These are phyloP conservation scores for Phyllostomus hastatus DNA, from an alignment of 2,113 vertebrate genomes.

Conservation along the genomic window DNA sequence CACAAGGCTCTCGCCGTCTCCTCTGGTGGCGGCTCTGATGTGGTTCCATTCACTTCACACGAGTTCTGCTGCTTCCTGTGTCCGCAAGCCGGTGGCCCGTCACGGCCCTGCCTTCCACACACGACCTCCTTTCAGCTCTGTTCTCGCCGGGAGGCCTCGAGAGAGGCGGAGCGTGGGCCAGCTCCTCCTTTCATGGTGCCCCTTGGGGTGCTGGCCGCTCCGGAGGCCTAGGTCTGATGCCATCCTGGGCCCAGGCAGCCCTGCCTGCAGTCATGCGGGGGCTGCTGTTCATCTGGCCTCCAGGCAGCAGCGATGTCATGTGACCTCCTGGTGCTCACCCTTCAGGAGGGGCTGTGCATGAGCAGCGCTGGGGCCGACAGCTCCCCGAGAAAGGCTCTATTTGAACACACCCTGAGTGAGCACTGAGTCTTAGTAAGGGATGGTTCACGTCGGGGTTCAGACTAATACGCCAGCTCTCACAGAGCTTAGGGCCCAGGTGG, in stretches of 20 bases:
- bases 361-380: background rate
- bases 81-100: background rate
- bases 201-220: background rate
- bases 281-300: fast-evolving
- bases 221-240: background rate
- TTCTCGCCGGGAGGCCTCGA: background rate
- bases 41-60: background rate
- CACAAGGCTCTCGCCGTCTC: too few species aligned
- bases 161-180: background rate
- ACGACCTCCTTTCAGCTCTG: background rate
- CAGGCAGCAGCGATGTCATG: background rate
- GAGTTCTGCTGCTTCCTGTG: background rate
- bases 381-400: background rate
- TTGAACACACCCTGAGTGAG: background rate
- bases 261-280: background rate
- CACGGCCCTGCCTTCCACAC: too few species aligned
- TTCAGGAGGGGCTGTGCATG: background rate
- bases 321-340: too few species aligned
- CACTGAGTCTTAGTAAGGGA: background rate
- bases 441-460: background rate
- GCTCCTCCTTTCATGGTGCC: background rate
- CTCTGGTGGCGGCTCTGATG: too few species aligned
- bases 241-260: too few species aligned
- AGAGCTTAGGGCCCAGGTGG: background rate
- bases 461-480: background rate